phyloP scores from a whole-genome alignment of 2,797 vertebrate species.

The Heliangelus exortis region DNA sequence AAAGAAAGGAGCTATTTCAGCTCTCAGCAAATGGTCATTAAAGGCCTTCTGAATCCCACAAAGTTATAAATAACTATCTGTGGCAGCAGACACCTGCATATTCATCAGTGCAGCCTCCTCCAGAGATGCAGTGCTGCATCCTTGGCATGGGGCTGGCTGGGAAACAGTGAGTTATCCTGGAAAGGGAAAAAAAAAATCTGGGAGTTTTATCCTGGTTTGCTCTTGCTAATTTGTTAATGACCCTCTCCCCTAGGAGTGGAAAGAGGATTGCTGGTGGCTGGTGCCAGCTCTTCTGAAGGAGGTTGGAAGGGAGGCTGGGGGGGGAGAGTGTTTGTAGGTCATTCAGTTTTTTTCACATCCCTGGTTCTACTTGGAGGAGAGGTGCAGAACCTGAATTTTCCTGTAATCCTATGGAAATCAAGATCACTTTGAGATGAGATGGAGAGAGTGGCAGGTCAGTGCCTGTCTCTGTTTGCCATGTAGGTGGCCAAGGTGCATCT shows the following conservation, averaged over 20 bases:
- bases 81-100: background rate
- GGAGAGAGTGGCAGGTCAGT: background rate
- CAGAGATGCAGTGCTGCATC: background rate
- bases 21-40: conserved; percentile 25
- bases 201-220: background rate
- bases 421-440: background rate
- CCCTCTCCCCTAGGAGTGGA: background rate
- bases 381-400: background rate
- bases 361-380: background rate
- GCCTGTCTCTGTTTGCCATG: background rate
- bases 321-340: background rate
- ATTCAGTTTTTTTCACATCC: background rate
- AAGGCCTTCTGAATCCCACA: conserved; percentile 16
- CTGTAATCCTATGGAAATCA: background rate
- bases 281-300: background rate
- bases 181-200: background rate
- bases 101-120: background rate
- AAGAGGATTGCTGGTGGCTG: background rate
- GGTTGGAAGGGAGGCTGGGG: background rate
- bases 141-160: background rate
- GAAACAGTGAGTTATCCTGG: background rate
- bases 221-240: conserved; percentile 23
- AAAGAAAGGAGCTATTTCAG: background rate
- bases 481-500: background rate
- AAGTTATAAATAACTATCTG: conserved; percentile 20